Percentiles rank a stretch among this genome's conserved stretches.
phyloP scores from a whole-genome alignment of 2,797 vertebrate genomes.

The Phrynocephalus forsythii region DNA sequence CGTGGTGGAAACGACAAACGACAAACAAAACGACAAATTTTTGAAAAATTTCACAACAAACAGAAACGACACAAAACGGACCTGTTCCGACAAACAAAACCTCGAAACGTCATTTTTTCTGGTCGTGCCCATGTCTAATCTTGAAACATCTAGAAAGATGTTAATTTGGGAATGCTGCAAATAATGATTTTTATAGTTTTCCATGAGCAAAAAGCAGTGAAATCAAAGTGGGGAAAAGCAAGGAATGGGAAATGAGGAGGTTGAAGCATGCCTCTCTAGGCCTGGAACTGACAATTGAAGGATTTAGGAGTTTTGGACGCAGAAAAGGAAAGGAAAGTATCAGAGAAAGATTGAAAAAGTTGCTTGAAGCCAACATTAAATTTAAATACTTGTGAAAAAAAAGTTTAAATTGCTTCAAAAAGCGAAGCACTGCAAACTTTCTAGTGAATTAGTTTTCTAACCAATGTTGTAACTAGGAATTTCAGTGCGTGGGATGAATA shows the following conservation, averaged over 20 bases:
- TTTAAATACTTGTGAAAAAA: constrained; percentile 20
- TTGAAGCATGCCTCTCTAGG: not conserved
- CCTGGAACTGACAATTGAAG: not conserved
- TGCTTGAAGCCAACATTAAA: not conserved
- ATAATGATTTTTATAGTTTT: not conserved
- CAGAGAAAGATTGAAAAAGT: not conserved
- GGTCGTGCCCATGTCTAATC: too few relatives aligned
- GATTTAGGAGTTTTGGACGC: not conserved
- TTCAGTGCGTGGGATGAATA: too few relatives aligned
- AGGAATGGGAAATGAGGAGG: not conserved
- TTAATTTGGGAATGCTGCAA: too few relatives aligned
- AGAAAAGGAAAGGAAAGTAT: not conserved
- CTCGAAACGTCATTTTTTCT: too few relatives aligned
- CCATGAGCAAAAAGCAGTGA: not conserved
- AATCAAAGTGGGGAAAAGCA: not conserved
- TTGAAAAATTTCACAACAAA: too few relatives aligned
- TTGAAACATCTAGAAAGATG: too few relatives aligned
- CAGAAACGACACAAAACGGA: too few relatives aligned
- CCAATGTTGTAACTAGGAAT: too few relatives aligned
- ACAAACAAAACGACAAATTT: too few relatives aligned
- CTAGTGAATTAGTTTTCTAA: too few relatives aligned
- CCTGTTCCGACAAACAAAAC: too few relatives aligned
- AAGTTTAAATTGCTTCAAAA: constrained; percentile 5
- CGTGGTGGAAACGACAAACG: too few relatives aligned
- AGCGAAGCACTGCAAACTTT: constrained; percentile 21